These are phyloP conservation scores for Rattus norvegicus DNA, from an alignment of 2,113 vertebrate genomes.

Conservation along the genomic window DNA sequence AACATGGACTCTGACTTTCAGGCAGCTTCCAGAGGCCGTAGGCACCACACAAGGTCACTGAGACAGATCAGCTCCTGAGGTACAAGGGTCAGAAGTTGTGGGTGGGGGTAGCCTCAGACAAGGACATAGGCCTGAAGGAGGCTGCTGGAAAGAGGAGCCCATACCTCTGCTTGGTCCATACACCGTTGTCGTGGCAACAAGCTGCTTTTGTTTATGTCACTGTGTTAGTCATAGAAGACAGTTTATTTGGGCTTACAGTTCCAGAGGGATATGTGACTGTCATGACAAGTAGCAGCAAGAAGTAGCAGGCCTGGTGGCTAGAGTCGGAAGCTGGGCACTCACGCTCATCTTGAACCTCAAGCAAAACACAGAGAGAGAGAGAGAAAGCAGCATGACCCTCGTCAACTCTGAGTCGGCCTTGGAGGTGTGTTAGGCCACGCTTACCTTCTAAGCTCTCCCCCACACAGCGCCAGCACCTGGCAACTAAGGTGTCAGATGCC, in stretches of 20 bases:
- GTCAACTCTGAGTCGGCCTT: background rate
- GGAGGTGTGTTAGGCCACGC: background rate
- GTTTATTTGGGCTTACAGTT: background rate
- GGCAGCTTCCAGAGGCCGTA: background rate
- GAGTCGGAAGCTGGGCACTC: background rate
- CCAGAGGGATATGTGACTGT: too few relatives aligned
- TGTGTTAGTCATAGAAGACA: background rate
- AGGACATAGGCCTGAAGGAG: background rate
- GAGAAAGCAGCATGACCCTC: background rate
- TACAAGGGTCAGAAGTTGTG: rapidly evolving
- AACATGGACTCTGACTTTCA: rapidly evolving
- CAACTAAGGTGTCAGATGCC: background rate
- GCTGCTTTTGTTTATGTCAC: too few relatives aligned
- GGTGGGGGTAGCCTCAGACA: background rate
- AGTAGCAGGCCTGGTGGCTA: too few relatives aligned
- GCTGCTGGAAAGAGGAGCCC: rapidly evolving
- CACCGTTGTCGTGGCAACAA: rapidly evolving
- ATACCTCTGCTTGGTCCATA: rapidly evolving
- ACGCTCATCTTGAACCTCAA: background rate
- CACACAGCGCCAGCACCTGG: background rate
- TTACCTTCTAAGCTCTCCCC: background rate
- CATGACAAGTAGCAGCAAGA: background rate
- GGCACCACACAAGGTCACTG: background rate
- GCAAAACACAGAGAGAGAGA: background rate
- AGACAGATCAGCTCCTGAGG: background rate